Percentiles rank a stretch among this genome's conserved stretches.
Evolutionary conservation across 2,797 vertebrate genomes (phyloP).

Genomic region (Oceanodroma leucorhoa): DNA sequence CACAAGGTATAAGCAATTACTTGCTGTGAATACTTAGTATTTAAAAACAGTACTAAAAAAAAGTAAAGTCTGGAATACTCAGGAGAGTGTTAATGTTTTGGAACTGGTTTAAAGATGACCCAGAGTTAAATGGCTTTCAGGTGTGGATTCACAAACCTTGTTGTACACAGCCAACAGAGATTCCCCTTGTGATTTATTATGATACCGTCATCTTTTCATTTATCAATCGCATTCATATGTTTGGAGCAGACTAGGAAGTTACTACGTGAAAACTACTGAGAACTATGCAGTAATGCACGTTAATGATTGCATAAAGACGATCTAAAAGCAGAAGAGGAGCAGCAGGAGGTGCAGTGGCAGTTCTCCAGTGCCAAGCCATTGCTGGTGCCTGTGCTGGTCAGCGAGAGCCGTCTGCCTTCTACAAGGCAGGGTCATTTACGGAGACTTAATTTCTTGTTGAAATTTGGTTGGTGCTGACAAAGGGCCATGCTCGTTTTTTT

Average conservation of each 20-base stretch:
- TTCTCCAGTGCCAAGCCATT: neutral
- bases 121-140: neutral
- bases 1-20: neutral
- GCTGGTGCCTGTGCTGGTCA: neutral
- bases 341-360: neutral
- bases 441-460: neutral
- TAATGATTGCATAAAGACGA: too few species aligned
- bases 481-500: neutral
- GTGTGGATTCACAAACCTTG: neutral
- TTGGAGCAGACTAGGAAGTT: neutral
- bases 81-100: neutral
- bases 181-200: neutral
- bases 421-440: rapidly evolving
- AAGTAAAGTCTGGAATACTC: neutral
- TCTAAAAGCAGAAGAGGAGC: neutral
- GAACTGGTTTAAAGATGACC: neutral
- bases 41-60: neutral
- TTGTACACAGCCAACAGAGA: neutral
- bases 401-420: neutral
- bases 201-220: neutral
- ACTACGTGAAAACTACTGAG: neutral
- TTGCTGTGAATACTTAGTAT: neutral
- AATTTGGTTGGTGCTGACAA: neutral
- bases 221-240: rapidly evolving
- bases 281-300: neutral